A percentile compares a stretch with the other conserved stretches of the same genome.
phyloP scores from a whole-genome alignment of 2,797 vertebrate species.

The Crenuchus spilurus region DNA sequence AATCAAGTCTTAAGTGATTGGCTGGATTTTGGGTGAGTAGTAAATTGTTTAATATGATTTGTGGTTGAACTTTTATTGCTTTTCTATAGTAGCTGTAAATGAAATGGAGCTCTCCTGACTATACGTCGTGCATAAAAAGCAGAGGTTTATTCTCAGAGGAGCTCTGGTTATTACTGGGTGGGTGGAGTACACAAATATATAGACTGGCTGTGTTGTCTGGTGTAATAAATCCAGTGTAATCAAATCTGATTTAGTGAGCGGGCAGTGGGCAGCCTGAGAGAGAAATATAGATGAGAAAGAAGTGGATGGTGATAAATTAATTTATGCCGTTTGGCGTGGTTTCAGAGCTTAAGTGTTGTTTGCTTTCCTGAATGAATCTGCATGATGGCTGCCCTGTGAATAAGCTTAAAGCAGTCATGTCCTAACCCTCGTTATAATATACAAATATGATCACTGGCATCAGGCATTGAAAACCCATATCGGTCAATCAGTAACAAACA shows the following conservation, averaged over 20 bases:
- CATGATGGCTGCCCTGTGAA: too few species aligned
- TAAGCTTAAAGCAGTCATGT: too few species aligned
- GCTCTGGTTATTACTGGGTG: background rate
- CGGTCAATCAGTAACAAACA: too few species aligned
- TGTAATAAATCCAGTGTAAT: slow-evolving; percentile 64
- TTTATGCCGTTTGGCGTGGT: slow-evolving; percentile 36
- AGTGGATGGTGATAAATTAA: slow-evolving; percentile 53
- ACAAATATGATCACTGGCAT: too few species aligned
- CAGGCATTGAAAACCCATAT: too few species aligned
- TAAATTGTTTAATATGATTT: too few species aligned
- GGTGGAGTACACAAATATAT: slow-evolving; percentile 48
- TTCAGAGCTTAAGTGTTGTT: slow-evolving; percentile 7
- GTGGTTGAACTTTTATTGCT: too few species aligned
- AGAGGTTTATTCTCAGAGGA: slow-evolving; percentile 42
- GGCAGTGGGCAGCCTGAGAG: slow-evolving; percentile 39
- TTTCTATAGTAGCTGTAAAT: too few species aligned
- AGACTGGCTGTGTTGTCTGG: slow-evolving; percentile 49
- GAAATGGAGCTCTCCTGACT: slow-evolving; percentile 40
- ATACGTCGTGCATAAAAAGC: slow-evolving; percentile 52
- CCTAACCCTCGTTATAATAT: too few species aligned
- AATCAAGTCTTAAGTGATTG: too few species aligned
- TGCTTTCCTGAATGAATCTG: background rate
- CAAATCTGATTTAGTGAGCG: slow-evolving; percentile 60
- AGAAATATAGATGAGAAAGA: slow-evolving; percentile 33
- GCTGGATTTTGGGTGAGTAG: too few species aligned